Conservation (phyloP, 2,113 vertebrate species). For the Pomatostomus ruficeps region DNA sequence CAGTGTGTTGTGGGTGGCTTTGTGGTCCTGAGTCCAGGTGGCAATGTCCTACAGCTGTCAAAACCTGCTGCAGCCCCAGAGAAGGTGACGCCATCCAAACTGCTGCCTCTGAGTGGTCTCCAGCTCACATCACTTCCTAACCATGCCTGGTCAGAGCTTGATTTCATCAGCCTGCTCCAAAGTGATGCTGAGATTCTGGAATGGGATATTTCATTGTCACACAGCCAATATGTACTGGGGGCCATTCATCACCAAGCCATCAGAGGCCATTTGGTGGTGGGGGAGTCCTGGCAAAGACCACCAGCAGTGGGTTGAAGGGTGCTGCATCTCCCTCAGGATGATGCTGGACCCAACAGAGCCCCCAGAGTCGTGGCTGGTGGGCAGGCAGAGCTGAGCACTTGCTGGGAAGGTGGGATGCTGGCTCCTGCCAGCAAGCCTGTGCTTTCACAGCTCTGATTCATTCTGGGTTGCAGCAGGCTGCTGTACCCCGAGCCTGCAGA, state of each 20-base stretch:
- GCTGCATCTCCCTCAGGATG: fast-evolving
- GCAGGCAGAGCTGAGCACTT: not conserved
- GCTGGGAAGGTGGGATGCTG: not conserved
- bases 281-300: not conserved
- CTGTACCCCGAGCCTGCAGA: not conserved
- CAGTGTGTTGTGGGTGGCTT: not conserved
- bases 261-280: not conserved
- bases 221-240: fast-evolving
- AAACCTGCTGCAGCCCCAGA: not conserved
- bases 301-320: not conserved
- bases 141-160: not conserved
- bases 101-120: not conserved
- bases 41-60: not conserved
- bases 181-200: not conserved
- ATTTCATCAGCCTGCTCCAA: not conserved
- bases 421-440: not conserved
- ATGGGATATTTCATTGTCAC: not conserved
- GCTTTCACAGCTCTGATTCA: conserved; percentile 48
- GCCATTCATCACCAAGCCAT: not conserved
- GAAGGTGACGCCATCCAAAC: not conserved
- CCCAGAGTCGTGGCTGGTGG: not conserved
- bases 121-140: not conserved
- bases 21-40: not conserved
- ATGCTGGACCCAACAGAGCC: not conserved
- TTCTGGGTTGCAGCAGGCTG: not conserved